Evolutionary conservation across 2,888 invertebrate genomes (phyloP).

Genomic region (Stenurella melanura): DNA sequence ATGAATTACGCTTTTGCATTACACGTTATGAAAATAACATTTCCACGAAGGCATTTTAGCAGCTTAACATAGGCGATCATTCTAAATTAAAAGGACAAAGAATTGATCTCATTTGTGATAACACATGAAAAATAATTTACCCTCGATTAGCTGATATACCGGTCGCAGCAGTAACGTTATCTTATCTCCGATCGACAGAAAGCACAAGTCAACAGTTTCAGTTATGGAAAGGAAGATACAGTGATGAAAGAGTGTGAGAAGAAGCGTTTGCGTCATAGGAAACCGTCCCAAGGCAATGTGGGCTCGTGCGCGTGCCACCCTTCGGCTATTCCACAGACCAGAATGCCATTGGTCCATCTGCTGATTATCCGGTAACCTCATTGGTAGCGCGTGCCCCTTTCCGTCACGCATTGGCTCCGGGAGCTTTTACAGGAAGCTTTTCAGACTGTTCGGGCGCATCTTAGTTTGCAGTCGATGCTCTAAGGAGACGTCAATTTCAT

Average conservation of each 20-base stretch:
- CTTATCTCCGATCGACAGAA: slow-evolving; percentile 44
- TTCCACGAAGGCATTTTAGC: slow-evolving; percentile 25
- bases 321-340: slow-evolving; percentile 46
- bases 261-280: slow-evolving; percentile 30
- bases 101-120: slow-evolving; percentile 36
- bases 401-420: slow-evolving; percentile 61
- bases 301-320: slow-evolving; percentile 58
- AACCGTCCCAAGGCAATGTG: slow-evolving; percentile 27
- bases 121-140: slow-evolving; percentile 35
- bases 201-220: slow-evolving; percentile 46
- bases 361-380: slow-evolving; percentile 59
- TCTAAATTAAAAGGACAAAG: slow-evolving; percentile 31
- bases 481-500: not conserved
- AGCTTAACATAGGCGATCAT: slow-evolving; percentile 26
- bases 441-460: slow-evolving; percentile 43
- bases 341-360: slow-evolving; percentile 64
- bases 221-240: slow-evolving; percentile 33
- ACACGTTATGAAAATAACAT: slow-evolving; percentile 18
- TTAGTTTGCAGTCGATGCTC: slow-evolving; percentile 47
- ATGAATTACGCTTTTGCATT: not conserved
- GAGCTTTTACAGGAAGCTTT: slow-evolving; percentile 57
- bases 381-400: slow-evolving; percentile 69
- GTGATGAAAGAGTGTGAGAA: slow-evolving; percentile 17
- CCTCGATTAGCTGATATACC: slow-evolving; percentile 39
- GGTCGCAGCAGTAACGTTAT: slow-evolving; percentile 36